Evolutionary conservation across 1,140 invertebrate species (phyloP).

Genomic region (Heterodera schachtii): DNA sequence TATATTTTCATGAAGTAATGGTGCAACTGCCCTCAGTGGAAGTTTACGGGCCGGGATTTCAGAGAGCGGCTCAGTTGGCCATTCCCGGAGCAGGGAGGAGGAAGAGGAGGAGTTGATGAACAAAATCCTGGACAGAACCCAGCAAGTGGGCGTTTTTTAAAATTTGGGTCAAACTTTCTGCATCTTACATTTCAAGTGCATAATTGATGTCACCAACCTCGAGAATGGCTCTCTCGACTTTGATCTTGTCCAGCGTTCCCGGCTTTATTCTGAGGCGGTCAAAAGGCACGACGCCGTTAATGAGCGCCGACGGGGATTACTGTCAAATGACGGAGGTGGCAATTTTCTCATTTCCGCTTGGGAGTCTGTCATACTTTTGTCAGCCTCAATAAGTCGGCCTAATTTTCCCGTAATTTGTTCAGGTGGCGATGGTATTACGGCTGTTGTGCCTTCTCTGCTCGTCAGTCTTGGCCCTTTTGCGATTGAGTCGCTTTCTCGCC

Average conservation of each 20-base stretch:
- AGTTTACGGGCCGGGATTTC: background rate
- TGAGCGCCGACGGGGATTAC: slow-evolving; percentile 9
- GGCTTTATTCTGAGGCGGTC: slow-evolving; percentile 33
- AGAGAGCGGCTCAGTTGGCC: background rate
- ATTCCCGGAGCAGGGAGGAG: slow-evolving; percentile 26
- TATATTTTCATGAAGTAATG: background rate
- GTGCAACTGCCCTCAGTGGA: background rate
- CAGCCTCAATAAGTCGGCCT: too few relatives aligned
- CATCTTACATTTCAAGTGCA: slow-evolving; percentile 19
- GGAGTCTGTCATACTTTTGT: too few relatives aligned
- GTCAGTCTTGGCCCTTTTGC: background rate
- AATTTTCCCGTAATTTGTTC: background rate
- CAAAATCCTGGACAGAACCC: slow-evolving; percentile 39
- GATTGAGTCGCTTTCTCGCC: slow-evolving; percentile 10
- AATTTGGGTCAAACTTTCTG: background rate
- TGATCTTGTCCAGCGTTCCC: slow-evolving; percentile 29
- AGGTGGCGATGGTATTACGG: background rate
- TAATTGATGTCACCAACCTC: slow-evolving; percentile 39
- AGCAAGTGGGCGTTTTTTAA: slow-evolving; percentile 12
- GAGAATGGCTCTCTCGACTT: slow-evolving; percentile 35
- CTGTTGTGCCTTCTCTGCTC: slow-evolving; percentile 11
- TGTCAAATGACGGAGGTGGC: background rate
- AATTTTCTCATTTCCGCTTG: too few relatives aligned
- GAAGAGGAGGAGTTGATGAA: slow-evolving; percentile 37
- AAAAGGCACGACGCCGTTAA: slow-evolving; percentile 27